Evolutionary conservation across 2,797 vertebrate genomes (phyloP), one percentile per base, ranked within the genome.

Genomic region (Threskiornis aethiopicus): DNA sequence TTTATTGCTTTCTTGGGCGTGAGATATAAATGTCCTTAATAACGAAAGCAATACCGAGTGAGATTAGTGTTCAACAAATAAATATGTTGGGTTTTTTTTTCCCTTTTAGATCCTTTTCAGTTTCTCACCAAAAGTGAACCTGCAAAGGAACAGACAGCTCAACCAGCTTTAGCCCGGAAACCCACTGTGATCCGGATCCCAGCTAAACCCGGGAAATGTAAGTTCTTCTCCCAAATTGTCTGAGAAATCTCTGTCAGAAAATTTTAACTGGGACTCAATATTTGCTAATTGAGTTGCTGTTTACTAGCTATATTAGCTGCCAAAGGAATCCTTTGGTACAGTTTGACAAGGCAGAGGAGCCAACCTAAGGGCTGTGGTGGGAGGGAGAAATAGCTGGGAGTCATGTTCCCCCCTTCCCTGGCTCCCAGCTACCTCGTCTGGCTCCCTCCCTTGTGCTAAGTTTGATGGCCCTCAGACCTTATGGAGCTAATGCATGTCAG

Each of bases 121-220:
- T 95, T 98, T 79, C 96, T 98, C 24, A 76, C 97, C 80, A 99
- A 98, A 97, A 97, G 75, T 51, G 98, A 97, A 91, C 87, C 89
- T 81, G 65, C 71, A 95, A 96, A 95, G 94, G 96, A 98, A 52
- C 95, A 91, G 89, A 79, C 93, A 13, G 39, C 89, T 92, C 98
- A 96, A 37, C 96, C 94, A 87, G 96, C 93, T 80, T 7, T 98
- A 54, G 91, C 97, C 35, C 98, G 98, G 91, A 99, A 99, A 93
- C 99, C 99, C 55, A 99, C 99, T 82, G 99, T 99, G 94, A 99
- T 99, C 97, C 98, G 99, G 95, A 99, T 99, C 62, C 98, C 99
- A 96, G 98, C 98, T 97, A 99, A 98, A 97, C 87, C 97, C 0
- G 97, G 81, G 70, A 98, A 98, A 97, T 19, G 98, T 98, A 95